Conservation (phyloP, 2,797 vertebrate species). For the Falco peregrinus region DNA sequence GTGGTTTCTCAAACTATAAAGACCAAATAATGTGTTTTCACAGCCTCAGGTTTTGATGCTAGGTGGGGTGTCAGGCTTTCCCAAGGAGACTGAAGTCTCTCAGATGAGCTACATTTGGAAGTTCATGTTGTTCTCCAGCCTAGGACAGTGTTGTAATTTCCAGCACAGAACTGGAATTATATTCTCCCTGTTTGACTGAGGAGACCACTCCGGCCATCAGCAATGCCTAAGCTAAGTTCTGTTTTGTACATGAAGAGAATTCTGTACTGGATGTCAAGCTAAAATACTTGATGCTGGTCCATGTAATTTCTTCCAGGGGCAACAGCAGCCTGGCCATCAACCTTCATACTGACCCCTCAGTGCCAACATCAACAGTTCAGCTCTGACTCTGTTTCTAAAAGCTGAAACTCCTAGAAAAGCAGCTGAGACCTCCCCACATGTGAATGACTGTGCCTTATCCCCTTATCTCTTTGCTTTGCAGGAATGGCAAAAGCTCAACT, state of each 20-base stretch:
- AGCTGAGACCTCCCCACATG: neutral
- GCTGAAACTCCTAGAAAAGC: neutral
- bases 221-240: neutral
- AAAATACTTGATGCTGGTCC: neutral
- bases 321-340: neutral
- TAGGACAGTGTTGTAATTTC: neutral
- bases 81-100: neutral
- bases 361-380: neutral
- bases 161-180: neutral
- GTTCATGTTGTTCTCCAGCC: neutral
- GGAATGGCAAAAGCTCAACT: constrained; percentile 96
- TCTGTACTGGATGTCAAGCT: neutral
- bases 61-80: neutral
- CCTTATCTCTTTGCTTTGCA: constrained; percentile 50
- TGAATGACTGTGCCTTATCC: neutral
- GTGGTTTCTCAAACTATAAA: neutral
- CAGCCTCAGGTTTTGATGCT: neutral
- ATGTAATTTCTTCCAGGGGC: neutral
- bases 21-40: neutral
- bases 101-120: neutral
- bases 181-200: neutral
- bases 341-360: neutral
- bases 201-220: neutral
- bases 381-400: neutral
- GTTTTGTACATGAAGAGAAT: neutral